A percentile compares a stretch with the other conserved stretches of the same genome.
Evolutionary conservation across 2,888 invertebrate species (phyloP).

Genomic region (Drosophila anceps): DNA sequence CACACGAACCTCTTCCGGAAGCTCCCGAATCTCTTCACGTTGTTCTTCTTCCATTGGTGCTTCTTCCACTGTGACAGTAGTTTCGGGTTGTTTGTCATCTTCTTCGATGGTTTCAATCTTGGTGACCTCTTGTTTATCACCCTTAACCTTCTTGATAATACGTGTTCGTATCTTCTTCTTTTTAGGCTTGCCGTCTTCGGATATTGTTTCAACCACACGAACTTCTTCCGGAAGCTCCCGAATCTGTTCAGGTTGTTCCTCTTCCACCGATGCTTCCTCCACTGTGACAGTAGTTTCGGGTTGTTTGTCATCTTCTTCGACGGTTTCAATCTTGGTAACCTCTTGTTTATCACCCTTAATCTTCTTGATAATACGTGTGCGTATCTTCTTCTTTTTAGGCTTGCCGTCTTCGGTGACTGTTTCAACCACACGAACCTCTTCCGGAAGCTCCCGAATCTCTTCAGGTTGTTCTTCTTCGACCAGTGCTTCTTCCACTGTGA

Average conservation of each 20-base stretch:
- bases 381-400: conserved; percentile 14
- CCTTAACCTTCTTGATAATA: conserved; percentile 53
- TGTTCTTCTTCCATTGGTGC: conserved; percentile 30
- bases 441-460: conserved; percentile 1
- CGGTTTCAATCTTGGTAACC: conserved; percentile 48
- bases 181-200: conserved; percentile 50
- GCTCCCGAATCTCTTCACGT: conserved; percentile 32
- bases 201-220: conserved; percentile 40
- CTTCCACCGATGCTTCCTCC: not conserved
- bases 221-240: conserved; percentile 50
- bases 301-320: conserved; percentile 7
- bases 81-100: conserved; percentile 45
- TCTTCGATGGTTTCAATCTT: conserved; percentile 56
- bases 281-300: conserved; percentile 8
- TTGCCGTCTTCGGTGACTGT: conserved; percentile 2
- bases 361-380: conserved; percentile 39
- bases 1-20: conserved; percentile 48
- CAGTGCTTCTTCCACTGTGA: conserved; percentile 36
- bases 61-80: conserved; percentile 47
- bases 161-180: conserved; percentile 59
- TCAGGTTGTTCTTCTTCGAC: conserved; percentile 18
- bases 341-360: conserved; percentile 52
- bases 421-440: conserved; percentile 3
- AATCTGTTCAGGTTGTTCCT: conserved; percentile 5
- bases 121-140: conserved; percentile 54